A percentile compares a stretch with the other conserved stretches of the same genome.
Evolutionary conservation across 2,797 vertebrate genomes (phyloP).

Genomic region (Masticophis lateralis): DNA sequence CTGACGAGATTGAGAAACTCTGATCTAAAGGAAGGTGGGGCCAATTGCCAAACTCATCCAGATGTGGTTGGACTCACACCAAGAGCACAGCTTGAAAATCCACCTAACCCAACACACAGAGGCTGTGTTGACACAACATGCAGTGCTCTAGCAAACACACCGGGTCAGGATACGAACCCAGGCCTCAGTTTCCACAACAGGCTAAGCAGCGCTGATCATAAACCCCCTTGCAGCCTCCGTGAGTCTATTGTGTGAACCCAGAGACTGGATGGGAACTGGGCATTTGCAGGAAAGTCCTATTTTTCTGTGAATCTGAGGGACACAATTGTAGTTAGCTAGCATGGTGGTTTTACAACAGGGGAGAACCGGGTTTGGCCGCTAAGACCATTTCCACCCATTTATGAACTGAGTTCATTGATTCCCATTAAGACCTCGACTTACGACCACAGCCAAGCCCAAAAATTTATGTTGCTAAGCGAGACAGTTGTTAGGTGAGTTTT

Average conservation of each 20-base stretch:
- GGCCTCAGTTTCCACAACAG: neutral
- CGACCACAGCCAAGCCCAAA: too few species aligned
- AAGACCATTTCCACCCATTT: too few species aligned
- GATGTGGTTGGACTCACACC: neutral
- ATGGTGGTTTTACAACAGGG: too few species aligned
- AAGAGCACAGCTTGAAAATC: neutral
- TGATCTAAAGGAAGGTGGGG: neutral
- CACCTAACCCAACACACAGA: neutral
- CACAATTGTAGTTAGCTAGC: neutral
- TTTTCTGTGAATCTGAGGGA: neutral
- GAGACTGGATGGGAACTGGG: rapidly evolving
- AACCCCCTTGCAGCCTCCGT: rapidly evolving
- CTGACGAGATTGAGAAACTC: too few species aligned
- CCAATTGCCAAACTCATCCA: neutral
- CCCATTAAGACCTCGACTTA: too few species aligned
- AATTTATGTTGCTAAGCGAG: too few species aligned
- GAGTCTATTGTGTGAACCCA: neutral
- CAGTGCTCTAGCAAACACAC: neutral
- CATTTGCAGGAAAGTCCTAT: neutral
- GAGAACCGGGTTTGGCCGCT: neutral
- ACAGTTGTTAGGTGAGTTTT: too few species aligned
- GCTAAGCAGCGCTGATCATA: neutral
- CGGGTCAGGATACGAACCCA: neutral
- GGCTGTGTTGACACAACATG: neutral
- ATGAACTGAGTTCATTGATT: too few species aligned